Conservation (phyloP, 2,888 invertebrate species). For the Tillus elongatus region DNA sequence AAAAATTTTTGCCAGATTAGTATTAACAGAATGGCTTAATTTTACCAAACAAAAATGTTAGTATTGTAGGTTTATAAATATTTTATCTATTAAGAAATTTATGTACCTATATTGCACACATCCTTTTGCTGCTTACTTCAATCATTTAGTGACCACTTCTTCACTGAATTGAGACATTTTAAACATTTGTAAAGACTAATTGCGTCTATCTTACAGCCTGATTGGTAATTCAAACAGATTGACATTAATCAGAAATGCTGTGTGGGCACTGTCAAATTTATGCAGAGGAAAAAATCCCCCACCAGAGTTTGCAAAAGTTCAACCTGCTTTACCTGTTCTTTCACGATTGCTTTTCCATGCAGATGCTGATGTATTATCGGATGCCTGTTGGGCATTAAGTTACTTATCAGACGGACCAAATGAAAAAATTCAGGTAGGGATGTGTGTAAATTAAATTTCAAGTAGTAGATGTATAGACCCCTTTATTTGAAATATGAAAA, state of each 20-base stretch:
- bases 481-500: neutral
- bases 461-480: neutral
- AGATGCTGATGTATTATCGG: constrained; percentile 84
- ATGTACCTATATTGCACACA: too few relatives aligned
- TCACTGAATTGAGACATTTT: too few relatives aligned
- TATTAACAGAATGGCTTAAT: too few relatives aligned
- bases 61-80: too few relatives aligned
- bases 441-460: neutral
- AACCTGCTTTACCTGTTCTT: constrained; percentile 75
- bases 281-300: constrained; percentile 96
- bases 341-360: constrained; percentile 78
- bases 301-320: constrained; percentile 78
- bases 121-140: too few relatives aligned
- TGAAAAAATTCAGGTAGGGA: constrained; percentile 71
- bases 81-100: too few relatives aligned
- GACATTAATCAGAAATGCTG: constrained; percentile 92
- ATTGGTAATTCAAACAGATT: constrained; percentile 71
- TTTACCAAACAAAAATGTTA: too few relatives aligned
- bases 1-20: too few relatives aligned
- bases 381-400: constrained; percentile 95
- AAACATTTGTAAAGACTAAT: too few relatives aligned
- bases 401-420: constrained; percentile 95
- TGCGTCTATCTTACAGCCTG: constrained; percentile 55
- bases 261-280: constrained; percentile 95
- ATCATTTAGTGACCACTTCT: too few relatives aligned